Percentiles rank a stretch among this genome's conserved stretches.
Evolutionary conservation across 2,888 invertebrate genomes (phyloP).

Genomic region (Alviniconcha strummeri): DNA sequence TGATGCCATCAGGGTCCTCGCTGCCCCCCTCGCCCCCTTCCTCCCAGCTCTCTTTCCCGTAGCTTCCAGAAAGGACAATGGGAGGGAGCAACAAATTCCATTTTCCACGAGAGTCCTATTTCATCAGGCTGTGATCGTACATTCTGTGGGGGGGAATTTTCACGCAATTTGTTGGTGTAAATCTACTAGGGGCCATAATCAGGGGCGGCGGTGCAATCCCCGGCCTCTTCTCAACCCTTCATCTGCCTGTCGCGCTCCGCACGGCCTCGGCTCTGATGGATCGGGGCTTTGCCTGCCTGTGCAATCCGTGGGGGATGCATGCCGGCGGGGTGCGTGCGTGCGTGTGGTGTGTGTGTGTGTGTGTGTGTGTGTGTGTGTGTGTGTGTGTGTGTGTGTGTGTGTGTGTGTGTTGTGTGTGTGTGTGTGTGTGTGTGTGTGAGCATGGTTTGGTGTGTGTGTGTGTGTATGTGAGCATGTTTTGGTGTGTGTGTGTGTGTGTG

Average conservation of each 20-base stretch:
- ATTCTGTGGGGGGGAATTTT: not conserved
- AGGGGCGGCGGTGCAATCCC: not conserved
- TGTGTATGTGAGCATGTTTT: not conserved
- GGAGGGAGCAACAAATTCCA: not conserved
- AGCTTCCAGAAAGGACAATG: not conserved
- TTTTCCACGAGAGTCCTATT: not conserved
- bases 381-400: not conserved
- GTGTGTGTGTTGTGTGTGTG: not conserved
- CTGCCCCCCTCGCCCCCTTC: not conserved
- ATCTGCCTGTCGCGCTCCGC: not conserved
- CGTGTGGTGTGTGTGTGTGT: not conserved
- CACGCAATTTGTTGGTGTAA: not conserved
- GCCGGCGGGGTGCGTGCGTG: not conserved
- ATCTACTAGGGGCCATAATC: not conserved
- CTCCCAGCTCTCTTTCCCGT: not conserved
- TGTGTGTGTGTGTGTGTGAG: not conserved
- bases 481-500: conserved; percentile 12
- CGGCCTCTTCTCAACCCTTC: not conserved
- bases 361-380: not conserved
- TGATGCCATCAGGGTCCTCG: not conserved
- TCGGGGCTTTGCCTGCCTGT: too few relatives aligned
- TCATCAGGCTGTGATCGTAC: not conserved
- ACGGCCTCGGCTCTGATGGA: not conserved
- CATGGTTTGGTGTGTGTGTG: not conserved
- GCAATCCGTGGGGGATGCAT: too few relatives aligned